Evolutionary conservation across 2,888 invertebrate genomes (phyloP).

Genomic region (Patella caerulea): DNA sequence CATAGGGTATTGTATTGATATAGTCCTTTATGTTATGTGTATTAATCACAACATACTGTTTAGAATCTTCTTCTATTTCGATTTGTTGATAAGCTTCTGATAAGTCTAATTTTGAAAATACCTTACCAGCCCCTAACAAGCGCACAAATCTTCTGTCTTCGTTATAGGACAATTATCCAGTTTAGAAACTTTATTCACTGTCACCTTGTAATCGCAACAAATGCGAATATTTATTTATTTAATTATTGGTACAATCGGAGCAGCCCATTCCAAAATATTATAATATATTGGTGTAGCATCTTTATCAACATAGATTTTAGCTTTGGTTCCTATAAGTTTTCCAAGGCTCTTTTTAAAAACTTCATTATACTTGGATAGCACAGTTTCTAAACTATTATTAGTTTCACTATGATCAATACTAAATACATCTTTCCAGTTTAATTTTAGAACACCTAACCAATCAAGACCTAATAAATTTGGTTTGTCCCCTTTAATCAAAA

Average conservation of each 20-base stretch:
- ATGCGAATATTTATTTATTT: slow-evolving; percentile 27
- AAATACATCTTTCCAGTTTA: too few species aligned
- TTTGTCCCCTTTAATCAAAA: too few species aligned
- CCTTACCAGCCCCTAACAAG: slow-evolving; percentile 21
- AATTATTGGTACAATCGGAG: slow-evolving; percentile 37
- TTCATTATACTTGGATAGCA: too few species aligned
- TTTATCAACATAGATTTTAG: slow-evolving; percentile 1
- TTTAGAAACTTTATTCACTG: slow-evolving; percentile 30
- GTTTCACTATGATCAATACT: too few species aligned
- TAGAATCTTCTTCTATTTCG: slow-evolving; percentile 34
- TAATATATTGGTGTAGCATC: not conserved
- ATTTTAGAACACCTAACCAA: too few species aligned
- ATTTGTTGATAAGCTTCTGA: slow-evolving; percentile 42
- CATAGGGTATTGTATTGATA: slow-evolving; percentile 36
- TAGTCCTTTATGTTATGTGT: slow-evolving; percentile 41
- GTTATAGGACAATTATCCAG: slow-evolving; percentile 36
- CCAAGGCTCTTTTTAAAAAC: not conserved
- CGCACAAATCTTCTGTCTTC: slow-evolving; percentile 27
- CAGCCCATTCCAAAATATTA: slow-evolving; percentile 26
- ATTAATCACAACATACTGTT: slow-evolving; percentile 39
- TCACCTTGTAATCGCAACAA: slow-evolving; percentile 39
- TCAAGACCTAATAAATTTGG: too few species aligned
- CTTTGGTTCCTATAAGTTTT: not conserved
- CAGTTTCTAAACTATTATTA: too few species aligned
- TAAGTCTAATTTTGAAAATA: slow-evolving; percentile 43